A percentile compares a stretch with the other conserved stretches of the same genome.
phyloP scores from a whole-genome alignment of 1,140 invertebrate genomes.

The Schlechtendalia chinensis region DNA sequence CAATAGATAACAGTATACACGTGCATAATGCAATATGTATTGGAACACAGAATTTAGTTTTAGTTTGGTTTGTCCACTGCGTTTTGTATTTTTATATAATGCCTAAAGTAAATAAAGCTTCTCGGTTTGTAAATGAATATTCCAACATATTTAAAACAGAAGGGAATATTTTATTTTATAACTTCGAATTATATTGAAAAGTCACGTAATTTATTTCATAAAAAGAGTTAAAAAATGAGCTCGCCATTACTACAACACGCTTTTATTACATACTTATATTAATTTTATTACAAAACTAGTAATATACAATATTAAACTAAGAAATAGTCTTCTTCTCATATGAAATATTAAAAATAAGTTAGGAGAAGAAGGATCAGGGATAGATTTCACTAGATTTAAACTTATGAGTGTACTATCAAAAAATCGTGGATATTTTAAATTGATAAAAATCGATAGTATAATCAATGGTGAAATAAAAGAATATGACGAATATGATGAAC shows the following conservation, averaged over 20 bases:
- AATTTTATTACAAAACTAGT: background rate
- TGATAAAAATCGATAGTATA: too few relatives aligned
- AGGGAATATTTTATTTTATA: slow-evolving; percentile 7
- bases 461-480: too few relatives aligned
- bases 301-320: background rate
- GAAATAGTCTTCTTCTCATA: background rate
- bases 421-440: too few relatives aligned
- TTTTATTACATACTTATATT: background rate
- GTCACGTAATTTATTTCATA: too few relatives aligned
- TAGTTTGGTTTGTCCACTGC: too few relatives aligned
- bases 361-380: background rate
- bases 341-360: slow-evolving; percentile 1
- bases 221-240: background rate
- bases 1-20: too few relatives aligned
- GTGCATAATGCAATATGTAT: too few relatives aligned
- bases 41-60: too few relatives aligned
- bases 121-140: background rate
- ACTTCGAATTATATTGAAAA: background rate
- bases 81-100: background rate
- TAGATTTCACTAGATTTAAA: too few relatives aligned
- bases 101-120: slow-evolving; percentile 17
- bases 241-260: background rate
- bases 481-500: too few relatives aligned
- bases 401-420: too few relatives aligned
- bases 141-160: background rate